Base-by-base conservation (phyloP, 37 sponge, comb jelly and placozoan species). In the Eunapius fragilis region DNA sequence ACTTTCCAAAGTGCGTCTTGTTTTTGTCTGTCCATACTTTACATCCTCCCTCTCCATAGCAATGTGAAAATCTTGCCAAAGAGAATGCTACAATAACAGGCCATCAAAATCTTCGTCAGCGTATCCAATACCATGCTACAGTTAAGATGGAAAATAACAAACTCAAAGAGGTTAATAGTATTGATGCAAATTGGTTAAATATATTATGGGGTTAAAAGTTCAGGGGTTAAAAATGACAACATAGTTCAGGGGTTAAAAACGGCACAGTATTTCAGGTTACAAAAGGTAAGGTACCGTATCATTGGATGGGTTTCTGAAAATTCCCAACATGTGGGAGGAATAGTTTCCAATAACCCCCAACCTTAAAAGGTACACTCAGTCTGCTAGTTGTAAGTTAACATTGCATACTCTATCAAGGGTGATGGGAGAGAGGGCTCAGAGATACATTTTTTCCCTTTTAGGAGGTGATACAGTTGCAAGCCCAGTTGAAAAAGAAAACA, bases 81-180 rank as follows among this genome's bases (percentile, higher is more conserved):
- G 93, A 95, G 76, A 90, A 93, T 91, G 89, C 85, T 14, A 31
- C 45, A 30, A 78, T 93, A 31, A 74, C 85, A 38, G 96, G 96
- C 23, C 96, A 96, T 37, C 92, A 80, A 4, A 96, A 96, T 36
- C 69, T 87, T 7, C 73, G 95, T 25, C 96, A 96, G 69, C 87
- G 84, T 27, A 96, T 96, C 34, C 94, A 94, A 49, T 93, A 91
- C 28, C 96, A 96, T 82, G 87, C 87, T 14, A 26, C 85, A 6
- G 38, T 85, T 67, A 96, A 96, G 47, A 81, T 78, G 37, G 95
- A 96, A 82, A 91, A 96, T 79, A 82, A 72, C 37, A 86, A 88
- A 36, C 80, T 94, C 23, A 91, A 91, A 71, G 95, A 96, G 77
- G 96, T 96, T 48, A 28, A 71, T 36, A 31, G 24, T 25, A 35